Base-by-base conservation (phyloP, 2,888 invertebrate genomes). In the Neuroscelio doddi region DNA sequence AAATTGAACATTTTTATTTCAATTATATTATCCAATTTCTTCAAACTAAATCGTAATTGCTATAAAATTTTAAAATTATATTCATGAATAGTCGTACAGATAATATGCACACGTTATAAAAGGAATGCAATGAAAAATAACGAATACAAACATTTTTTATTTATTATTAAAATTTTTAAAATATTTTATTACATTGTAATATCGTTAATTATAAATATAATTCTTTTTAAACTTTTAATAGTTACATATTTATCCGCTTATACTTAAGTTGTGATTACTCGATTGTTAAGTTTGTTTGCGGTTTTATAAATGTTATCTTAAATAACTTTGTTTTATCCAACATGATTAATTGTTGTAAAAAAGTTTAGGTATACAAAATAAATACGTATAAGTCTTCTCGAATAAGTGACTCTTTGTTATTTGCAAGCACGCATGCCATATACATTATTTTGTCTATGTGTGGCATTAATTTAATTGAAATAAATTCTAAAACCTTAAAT, bases 401-500 rank as follows among this genome's bases (percentile, higher is more conserved):
- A n/a, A 55, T 45, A 14, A 53, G 16, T 1, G 53, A 45, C 9
- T 46, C 42, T 36, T 61, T 61, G 14, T 46, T 56, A 26, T 61
- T 65, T 8, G 44, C 61, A 4, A 65, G 24, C 2, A 56, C 39
- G 30, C 61, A 61, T 21, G 47, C 42, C n/a, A 59, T 41, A 12
- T 36, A 32, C 29, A 58, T 21, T 14, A 58, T 29, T 44, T 58
- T 44, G 21, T 64, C 59, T 1, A 59, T 55, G 24, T 41, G 16
- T 0, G 44, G 17, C 9, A 63, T 10, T 3, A 56, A 26, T 39
- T 44, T 44, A 5, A 56, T 41, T 9, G 44, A 34, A 17, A 65
- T 34, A 16, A 44, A 49, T 17, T 55, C 36, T 17, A 70, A 57
- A 46, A 71, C 45, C 36, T 63, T 56, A 30, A 68, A 70, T 8